Evolutionary conservation across 2,888 invertebrate genomes (phyloP).

Genomic region (Polietes domitor): DNA sequence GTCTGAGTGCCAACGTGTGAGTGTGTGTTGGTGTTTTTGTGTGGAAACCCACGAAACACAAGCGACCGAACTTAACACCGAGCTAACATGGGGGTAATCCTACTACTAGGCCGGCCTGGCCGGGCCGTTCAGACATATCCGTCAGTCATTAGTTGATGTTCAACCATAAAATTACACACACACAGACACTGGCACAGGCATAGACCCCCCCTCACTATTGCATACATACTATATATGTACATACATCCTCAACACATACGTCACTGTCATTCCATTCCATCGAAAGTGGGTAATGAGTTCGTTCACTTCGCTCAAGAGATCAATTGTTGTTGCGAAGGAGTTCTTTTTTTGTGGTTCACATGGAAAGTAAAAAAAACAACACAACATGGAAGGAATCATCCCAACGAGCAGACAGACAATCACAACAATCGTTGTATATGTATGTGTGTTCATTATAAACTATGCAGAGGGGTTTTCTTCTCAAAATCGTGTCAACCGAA

Average conservation of each 20-base stretch:
- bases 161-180: background rate
- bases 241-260: background rate
- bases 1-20: background rate
- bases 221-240: background rate
- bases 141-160: background rate
- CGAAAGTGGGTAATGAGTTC: constrained; percentile 23
- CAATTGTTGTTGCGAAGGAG: background rate
- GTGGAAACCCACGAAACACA: background rate
- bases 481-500: no score
- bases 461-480: no score
- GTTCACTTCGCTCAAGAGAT: constrained; percentile 17
- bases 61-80: background rate
- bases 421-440: background rate
- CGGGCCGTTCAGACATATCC: background rate
- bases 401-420: background rate
- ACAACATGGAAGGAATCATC: background rate
- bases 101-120: background rate
- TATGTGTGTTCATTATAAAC: no score
- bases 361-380: background rate
- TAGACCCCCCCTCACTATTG: background rate
- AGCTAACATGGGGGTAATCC: constrained; percentile 1
- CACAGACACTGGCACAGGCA: background rate
- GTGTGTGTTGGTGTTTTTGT: constrained; percentile 6
- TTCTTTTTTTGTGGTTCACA: background rate
- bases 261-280: background rate